A percentile compares a stretch with the other conserved stretches of the same genome.
Conservation (phyloP, 2,888 invertebrate species). For the Drosophila suboccidentalis region DNA sequence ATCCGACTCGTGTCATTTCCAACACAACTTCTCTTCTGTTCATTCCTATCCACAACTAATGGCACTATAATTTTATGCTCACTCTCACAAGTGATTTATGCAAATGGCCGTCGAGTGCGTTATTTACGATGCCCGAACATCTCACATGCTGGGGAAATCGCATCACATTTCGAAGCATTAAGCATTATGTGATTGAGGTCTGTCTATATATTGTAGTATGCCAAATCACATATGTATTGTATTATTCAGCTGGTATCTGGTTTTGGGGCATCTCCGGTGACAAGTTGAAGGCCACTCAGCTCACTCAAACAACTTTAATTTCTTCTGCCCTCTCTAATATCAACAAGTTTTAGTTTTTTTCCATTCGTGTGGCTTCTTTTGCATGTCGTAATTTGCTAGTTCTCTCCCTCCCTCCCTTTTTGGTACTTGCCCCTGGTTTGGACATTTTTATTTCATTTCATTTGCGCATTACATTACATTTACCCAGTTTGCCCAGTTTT, state of each 20-base stretch:
- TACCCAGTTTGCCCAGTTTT: constrained; percentile 29
- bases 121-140: constrained; percentile 36
- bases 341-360: constrained; percentile 47
- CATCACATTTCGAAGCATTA: constrained; percentile 22
- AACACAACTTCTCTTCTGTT: background rate
- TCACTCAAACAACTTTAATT: background rate
- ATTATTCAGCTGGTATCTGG: constrained; percentile 20
- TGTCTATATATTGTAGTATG: constrained; percentile 6
- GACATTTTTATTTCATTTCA: constrained; percentile 73
- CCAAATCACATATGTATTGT: constrained; percentile 7
- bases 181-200: constrained; percentile 15
- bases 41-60: constrained; percentile 10
- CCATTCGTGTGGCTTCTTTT: constrained; percentile 28
- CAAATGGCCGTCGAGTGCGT: constrained; percentile 42
- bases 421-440: background rate
- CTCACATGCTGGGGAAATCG: constrained; percentile 15
- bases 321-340: constrained; percentile 15
- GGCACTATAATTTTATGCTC: constrained; percentile 37
- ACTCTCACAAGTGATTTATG: constrained; percentile 49
- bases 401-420: background rate
- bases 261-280: background rate
- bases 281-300: constrained; percentile 10
- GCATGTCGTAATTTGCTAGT: constrained; percentile 45
- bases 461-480: constrained; percentile 76
- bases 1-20: background rate